Base-by-base conservation (phyloP, 2,888 invertebrate species). In the Meandrusa payeni region DNA sequence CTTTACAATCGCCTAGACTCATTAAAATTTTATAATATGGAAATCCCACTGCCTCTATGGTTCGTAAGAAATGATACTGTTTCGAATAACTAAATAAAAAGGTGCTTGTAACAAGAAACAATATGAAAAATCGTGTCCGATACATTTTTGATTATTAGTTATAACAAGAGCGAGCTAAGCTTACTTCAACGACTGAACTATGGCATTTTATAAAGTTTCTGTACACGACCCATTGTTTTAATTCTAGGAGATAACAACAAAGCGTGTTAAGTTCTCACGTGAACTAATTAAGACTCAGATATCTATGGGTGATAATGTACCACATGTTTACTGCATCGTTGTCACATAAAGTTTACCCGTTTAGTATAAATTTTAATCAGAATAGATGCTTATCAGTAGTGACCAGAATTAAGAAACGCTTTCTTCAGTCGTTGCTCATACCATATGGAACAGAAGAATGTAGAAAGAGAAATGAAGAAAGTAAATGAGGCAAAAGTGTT, bases 11-110 rank as follows among this genome's bases (percentile, higher is more conserved):
- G 32, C 85, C 85, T 37, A 81, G 48, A 19, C 53, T 46, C 64
- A 85, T 60, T 9, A 70, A 41, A 19, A 85, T 69, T 51, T 76
- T 74, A 48, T 79, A 82, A 48, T 71, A 80, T 1, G 76, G 70
- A 34, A 57, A 52, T 10, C 72, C 72, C 17, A 69, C 59, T 4
- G 70, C 74, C 45, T 59, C 33, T 13, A 83, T 69, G 1, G 42
- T 57, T 46, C 77, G 31, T 9, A 28, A 4, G 9, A 46, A 46
- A 26, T 37, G 20, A 31, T 37, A n/a, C 13, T 46, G 24, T 12
- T 31, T 26, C 4, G 39, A 10, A 15, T 12, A 12, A 6, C 29
- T 12, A 19, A 34, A 17, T 28, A 36, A 3, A 29, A 15, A n/a
- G n/a, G n/a, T n/a, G n/a, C n/a, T 22, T 10, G 1, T 4, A 22